Evolutionary conservation across 2,888 invertebrate genomes (phyloP).

Genomic region (Hypsopygia costalis): DNA sequence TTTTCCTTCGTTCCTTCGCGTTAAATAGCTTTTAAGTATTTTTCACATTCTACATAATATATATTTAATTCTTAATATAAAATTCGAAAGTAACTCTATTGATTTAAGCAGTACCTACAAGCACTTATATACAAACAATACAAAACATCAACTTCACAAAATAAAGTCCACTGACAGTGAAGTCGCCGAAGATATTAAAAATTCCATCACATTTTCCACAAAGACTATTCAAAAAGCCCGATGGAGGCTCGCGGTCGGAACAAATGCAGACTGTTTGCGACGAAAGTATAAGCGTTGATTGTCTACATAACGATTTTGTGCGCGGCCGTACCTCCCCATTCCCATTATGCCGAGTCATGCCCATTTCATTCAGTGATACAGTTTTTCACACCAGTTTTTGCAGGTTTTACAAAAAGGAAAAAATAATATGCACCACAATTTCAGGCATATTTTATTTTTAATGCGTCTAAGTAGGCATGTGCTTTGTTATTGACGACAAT

Average conservation of each 20-base stretch:
- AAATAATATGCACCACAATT: too few species aligned
- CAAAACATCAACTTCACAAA: not conserved
- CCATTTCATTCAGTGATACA: slow-evolving; percentile 36
- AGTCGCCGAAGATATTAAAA: slow-evolving; percentile 5
- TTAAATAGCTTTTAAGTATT: too few species aligned
- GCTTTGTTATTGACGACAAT: too few species aligned
- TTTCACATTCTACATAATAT: too few species aligned
- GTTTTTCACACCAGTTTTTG: slow-evolving; percentile 36
- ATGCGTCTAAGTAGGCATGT: too few species aligned
- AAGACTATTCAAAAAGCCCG: slow-evolving; percentile 10
- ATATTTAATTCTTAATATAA: too few species aligned
- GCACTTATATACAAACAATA: not conserved
- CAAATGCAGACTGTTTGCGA: slow-evolving; percentile 5
- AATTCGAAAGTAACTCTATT: too few species aligned
- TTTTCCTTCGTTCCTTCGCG: too few species aligned
- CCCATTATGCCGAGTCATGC: slow-evolving; percentile 36
- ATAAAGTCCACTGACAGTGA: not conserved
- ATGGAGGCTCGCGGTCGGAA: slow-evolving; percentile 3
- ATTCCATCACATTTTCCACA: slow-evolving; percentile 9
- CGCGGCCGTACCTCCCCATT: slow-evolving; percentile 23
- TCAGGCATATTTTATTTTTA: too few species aligned
- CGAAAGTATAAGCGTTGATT: slow-evolving; percentile 12
- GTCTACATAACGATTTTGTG: slow-evolving; percentile 36
- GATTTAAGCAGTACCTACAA: too few species aligned
- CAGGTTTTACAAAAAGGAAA: slow-evolving; percentile 23